Percentiles rank a stretch among this genome's conserved stretches.
Conservation (phyloP, 1,140 invertebrate genomes). For the Rhagoletis pomonella region DNA sequence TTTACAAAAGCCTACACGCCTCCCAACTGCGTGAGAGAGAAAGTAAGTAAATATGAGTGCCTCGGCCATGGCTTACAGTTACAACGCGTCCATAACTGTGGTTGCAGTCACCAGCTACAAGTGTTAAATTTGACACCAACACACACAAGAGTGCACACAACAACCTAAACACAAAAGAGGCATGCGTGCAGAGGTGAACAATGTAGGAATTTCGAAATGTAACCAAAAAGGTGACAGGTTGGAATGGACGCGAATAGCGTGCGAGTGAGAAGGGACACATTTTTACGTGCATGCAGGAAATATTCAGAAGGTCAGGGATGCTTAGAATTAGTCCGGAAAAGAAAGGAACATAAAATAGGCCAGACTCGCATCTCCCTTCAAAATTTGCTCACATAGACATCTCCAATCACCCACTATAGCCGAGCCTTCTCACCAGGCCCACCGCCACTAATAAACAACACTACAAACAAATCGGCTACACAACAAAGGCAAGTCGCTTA, state of each 20-base stretch:
- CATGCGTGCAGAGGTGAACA: not conserved
- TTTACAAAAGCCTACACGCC: not conserved
- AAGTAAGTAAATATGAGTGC: too few species aligned
- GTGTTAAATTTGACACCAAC: slow-evolving; percentile 34
- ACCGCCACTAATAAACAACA: too few species aligned
- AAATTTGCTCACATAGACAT: too few species aligned
- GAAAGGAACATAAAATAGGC: not conserved
- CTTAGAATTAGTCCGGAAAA: not conserved
- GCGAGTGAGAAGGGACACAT: not conserved
- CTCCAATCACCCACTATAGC: too few species aligned
- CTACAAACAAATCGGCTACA: too few species aligned
- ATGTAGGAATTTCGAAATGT: not conserved
- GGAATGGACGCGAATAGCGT: not conserved
- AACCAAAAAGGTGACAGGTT: not conserved
- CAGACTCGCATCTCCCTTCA: not conserved
- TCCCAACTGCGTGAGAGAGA: too few species aligned
- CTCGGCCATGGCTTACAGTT: not conserved
- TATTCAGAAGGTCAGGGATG: too few species aligned
- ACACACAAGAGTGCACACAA: not conserved
- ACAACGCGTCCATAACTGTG: not conserved
- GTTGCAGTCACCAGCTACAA: not conserved
- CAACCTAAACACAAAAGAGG: not conserved
- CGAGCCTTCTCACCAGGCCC: too few species aligned
- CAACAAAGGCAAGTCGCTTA: too few species aligned
- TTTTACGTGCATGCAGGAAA: not conserved